phyloP scores from a whole-genome alignment of 2,113 vertebrate genomes.

The Charina bottae region DNA sequence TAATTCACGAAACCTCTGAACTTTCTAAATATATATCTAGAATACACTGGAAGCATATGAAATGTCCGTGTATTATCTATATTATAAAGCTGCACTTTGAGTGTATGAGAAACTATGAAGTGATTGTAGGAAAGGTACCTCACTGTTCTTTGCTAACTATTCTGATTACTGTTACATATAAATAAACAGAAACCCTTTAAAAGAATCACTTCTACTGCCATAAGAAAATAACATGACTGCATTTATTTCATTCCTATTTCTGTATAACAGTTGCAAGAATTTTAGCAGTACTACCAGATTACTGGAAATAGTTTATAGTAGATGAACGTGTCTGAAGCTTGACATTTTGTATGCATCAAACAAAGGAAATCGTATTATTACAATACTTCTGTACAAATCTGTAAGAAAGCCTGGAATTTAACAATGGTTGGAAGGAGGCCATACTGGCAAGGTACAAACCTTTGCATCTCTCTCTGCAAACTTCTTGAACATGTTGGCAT shows the following conservation, averaged over 20 bases:
- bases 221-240: neutral
- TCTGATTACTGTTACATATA: neutral
- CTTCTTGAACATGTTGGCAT: conserved; percentile 97
- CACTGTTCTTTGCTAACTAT: neutral
- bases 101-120: neutral
- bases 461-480: conserved; percentile 92
- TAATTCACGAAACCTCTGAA: neutral
- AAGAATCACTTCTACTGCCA: neutral
- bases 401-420: accelerated
- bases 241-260: neutral
- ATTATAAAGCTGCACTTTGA: neutral
- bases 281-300: neutral
- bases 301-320: neutral
- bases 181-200: neutral
- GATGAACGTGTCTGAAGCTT: neutral
- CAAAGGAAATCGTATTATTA: conserved; percentile 1
- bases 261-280: neutral
- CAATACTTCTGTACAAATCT: neutral
- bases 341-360: neutral
- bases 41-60: neutral
- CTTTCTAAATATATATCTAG: neutral
- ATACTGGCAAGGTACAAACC: conserved; percentile 68
- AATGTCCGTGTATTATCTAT: neutral
- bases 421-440: neutral
- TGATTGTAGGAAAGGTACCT: neutral